A percentile compares a stretch with the other conserved stretches of the same genome.
Conservation (phyloP, 2,888 invertebrate species). For the Callinectes sapidus region DNA sequence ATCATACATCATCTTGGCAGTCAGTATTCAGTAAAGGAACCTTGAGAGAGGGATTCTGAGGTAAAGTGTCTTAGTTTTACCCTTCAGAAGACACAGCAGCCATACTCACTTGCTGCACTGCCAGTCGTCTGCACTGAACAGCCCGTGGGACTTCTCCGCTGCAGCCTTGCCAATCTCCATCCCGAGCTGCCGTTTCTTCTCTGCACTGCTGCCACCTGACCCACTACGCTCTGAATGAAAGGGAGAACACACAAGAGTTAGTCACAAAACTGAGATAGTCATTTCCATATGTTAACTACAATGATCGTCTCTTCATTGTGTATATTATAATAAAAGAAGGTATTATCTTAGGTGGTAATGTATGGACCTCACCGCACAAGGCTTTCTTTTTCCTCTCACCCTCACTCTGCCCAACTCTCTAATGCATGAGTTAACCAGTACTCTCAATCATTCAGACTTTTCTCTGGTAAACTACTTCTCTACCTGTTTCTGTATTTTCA, state of each 20-base stretch:
- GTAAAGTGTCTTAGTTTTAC: too few species aligned
- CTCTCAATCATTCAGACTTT: too few species aligned
- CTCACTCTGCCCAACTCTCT: too few species aligned
- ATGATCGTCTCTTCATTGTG: too few species aligned
- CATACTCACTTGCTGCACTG: slow-evolving; percentile 89
- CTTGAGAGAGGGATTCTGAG: background rate
- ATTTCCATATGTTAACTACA: background rate
- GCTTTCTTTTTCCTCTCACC: too few species aligned
- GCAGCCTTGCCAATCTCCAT: slow-evolving; percentile 98
- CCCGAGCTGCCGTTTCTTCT: slow-evolving; percentile 87
- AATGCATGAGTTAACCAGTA: too few species aligned
- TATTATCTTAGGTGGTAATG: too few species aligned
- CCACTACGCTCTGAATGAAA: slow-evolving; percentile 40
- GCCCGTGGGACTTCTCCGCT: slow-evolving; percentile 97
- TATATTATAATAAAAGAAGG: too few species aligned
- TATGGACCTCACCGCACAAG: too few species aligned
- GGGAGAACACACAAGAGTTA: background rate
- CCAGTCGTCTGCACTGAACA: slow-evolving; percentile 99
- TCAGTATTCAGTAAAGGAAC: background rate
- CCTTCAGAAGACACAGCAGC: slow-evolving; percentile 39
- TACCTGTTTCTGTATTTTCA: too few species aligned
- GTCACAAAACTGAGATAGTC: too few species aligned
- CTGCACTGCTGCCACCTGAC: slow-evolving; percentile 42
- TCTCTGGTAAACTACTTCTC: too few species aligned
- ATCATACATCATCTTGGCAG: background rate